Percentiles rank a stretch among this genome's conserved stretches.
phyloP scores from a whole-genome alignment of 2,888 invertebrate genomes.

The Prenolepis imparis region DNA sequence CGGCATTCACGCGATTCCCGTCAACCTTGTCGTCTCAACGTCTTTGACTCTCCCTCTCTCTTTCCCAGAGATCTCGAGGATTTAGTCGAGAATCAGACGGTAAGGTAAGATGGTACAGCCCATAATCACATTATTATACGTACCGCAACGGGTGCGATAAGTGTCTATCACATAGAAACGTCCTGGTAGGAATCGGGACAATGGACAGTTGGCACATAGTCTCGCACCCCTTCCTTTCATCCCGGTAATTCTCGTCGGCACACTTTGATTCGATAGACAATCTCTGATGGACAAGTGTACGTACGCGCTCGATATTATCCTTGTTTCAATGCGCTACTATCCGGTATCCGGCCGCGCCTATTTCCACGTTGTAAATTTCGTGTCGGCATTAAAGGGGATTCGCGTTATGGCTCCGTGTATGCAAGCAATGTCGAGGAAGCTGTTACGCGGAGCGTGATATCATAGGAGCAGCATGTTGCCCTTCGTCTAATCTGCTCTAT shows the following conservation, averaged over 20 bases:
- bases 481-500: slow-evolving; percentile 43
- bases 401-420: not conserved
- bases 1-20: slow-evolving; percentile 42
- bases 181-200: slow-evolving; percentile 54
- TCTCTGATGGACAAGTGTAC: slow-evolving; percentile 62
- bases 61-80: not conserved
- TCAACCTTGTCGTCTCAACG: slow-evolving; percentile 33
- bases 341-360: slow-evolving; percentile 33
- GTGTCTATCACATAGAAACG: slow-evolving; percentile 31
- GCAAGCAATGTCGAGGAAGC: slow-evolving; percentile 27
- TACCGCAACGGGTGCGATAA: slow-evolving; percentile 51
- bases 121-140: slow-evolving; percentile 68
- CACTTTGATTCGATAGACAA: slow-evolving; percentile 58
- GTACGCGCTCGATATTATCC: slow-evolving; percentile 65
- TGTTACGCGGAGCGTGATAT: slow-evolving; percentile 46
- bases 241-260: slow-evolving; percentile 39
- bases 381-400: slow-evolving; percentile 21
- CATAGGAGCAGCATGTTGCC: slow-evolving; percentile 17
- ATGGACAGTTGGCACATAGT: slow-evolving; percentile 61
- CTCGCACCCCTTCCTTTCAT: slow-evolving; percentile 35
- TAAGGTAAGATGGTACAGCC: slow-evolving; percentile 63
- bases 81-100: slow-evolving; percentile 14
- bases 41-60: not conserved
- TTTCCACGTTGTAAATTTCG: slow-evolving; percentile 51
- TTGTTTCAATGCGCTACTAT: slow-evolving; percentile 43